These are phyloP conservation scores for Crotalus adamanteus DNA, from an alignment of 2,797 vertebrate genomes.

Conservation along the genomic window DNA sequence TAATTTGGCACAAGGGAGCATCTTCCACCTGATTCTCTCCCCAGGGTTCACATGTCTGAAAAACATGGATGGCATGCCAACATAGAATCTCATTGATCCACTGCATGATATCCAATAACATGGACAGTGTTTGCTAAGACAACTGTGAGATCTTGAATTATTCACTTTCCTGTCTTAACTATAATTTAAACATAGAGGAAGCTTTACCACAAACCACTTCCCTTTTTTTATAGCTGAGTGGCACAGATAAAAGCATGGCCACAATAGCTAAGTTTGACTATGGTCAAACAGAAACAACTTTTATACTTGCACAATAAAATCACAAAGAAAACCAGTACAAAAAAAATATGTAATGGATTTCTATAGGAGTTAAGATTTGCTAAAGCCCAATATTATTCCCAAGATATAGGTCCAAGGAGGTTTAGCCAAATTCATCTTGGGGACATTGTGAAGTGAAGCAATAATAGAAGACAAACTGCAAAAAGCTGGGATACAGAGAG, in stretches of 20 bases:
- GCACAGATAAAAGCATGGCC: neutral
- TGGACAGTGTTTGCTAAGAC: neutral
- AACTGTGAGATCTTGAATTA: neutral
- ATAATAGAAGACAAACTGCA: neutral
- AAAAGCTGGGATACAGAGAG: neutral
- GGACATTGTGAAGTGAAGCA: neutral
- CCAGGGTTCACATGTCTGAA: neutral
- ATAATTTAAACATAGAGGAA: neutral
- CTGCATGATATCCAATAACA: neutral
- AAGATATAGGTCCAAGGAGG: neutral
- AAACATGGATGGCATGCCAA: neutral
- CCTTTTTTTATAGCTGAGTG: neutral
- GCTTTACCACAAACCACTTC: neutral
- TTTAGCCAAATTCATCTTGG: neutral
- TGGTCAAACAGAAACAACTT: neutral
- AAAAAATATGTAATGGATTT: neutral
- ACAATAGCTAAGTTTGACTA: neutral
- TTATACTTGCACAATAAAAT: neutral
- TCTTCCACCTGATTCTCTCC: neutral
- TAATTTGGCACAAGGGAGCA: neutral
- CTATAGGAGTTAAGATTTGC: neutral
- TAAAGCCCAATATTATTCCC: neutral
- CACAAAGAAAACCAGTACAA: neutral
- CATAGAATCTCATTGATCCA: neutral
- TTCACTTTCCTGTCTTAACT: neutral